Evolutionary conservation across 2,113 vertebrate genomes (phyloP).

Genomic region (Cnemophilus loriae): DNA sequence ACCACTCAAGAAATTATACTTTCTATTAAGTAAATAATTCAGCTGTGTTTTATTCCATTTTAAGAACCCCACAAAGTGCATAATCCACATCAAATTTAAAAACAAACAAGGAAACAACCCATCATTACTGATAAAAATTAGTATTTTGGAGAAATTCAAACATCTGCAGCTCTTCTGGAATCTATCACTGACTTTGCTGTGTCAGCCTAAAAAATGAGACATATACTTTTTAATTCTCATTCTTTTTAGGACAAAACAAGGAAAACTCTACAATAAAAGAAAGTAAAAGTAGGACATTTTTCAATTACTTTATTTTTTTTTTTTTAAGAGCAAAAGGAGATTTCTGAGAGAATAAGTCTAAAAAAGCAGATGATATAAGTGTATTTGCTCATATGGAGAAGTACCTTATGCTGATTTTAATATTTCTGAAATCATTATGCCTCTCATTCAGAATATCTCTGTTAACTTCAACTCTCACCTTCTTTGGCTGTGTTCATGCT

Average conservation of each 20-base stretch:
- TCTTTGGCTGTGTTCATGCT: rapidly evolving
- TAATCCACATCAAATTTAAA: neutral
- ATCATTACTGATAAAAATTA: neutral
- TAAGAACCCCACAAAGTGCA: neutral
- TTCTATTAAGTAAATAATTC: neutral
- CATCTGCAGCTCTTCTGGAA: neutral
- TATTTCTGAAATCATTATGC: neutral
- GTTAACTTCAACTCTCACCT: neutral
- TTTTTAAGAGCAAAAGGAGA: neutral
- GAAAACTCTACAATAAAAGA: neutral
- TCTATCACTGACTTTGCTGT: neutral
- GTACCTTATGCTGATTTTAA: neutral
- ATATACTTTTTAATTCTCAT: neutral
- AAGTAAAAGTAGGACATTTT: neutral
- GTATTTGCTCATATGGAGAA: neutral
- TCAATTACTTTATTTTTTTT: rapidly evolving
- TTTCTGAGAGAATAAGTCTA: neutral
- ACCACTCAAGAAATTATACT: neutral
- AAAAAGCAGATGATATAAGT: neutral
- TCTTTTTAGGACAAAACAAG: neutral
- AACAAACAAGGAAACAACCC: neutral
- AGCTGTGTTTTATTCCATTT: neutral
- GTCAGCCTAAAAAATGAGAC: neutral
- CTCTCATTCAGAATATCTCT: neutral
- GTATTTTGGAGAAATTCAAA: neutral